Percentiles rank a stretch among this genome's conserved stretches.
phyloP scores from a whole-genome alignment of 2,888 invertebrate species.

The Gisinianus flammeolus region DNA sequence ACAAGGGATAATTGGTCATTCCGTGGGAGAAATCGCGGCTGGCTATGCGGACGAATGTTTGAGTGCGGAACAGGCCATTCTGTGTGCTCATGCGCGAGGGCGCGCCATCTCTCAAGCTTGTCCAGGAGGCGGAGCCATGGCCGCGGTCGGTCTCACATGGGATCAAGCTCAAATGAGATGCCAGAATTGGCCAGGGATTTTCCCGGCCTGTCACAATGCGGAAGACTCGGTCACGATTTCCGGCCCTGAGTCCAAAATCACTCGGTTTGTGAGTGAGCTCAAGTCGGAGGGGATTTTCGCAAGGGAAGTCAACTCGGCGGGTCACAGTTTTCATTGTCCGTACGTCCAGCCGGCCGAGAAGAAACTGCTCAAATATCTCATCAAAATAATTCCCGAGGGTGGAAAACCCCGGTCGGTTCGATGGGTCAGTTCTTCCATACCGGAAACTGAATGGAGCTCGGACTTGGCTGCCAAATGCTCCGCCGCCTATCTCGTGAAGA shows the following conservation, averaged over 20 bases:
- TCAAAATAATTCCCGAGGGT: constrained; percentile 69
- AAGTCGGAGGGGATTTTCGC: constrained; percentile 79
- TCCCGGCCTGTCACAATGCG: constrained; percentile 93
- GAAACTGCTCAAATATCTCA: constrained; percentile 75
- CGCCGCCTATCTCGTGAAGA: constrained; percentile 67
- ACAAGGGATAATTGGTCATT: constrained; percentile 95
- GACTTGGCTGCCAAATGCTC: constrained; percentile 65
- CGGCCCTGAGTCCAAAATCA: constrained; percentile 76
- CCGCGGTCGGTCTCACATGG: constrained; percentile 85
- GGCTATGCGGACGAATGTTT: constrained; percentile 96
- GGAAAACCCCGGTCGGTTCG: constrained; percentile 62
- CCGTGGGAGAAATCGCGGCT: constrained; percentile 90
- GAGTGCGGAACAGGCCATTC: constrained; percentile 88
- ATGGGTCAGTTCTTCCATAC: constrained; percentile 67
- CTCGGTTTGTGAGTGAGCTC: constrained; percentile 72
- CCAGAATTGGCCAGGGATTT: constrained; percentile 77
- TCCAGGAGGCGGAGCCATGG: constrained; percentile 81
- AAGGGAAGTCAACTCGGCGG: constrained; percentile 83
- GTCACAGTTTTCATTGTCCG: constrained; percentile 92
- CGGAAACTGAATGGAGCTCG: constrained; percentile 64
- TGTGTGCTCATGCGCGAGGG: constrained; percentile 77
- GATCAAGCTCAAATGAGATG: constrained; percentile 74
- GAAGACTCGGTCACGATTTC: constrained; percentile 92
- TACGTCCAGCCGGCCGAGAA: constrained; percentile 86
- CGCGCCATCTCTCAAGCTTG: constrained; percentile 71